Conservation (phyloP, 2,113 vertebrate genomes). For the Glareola pratincola region DNA sequence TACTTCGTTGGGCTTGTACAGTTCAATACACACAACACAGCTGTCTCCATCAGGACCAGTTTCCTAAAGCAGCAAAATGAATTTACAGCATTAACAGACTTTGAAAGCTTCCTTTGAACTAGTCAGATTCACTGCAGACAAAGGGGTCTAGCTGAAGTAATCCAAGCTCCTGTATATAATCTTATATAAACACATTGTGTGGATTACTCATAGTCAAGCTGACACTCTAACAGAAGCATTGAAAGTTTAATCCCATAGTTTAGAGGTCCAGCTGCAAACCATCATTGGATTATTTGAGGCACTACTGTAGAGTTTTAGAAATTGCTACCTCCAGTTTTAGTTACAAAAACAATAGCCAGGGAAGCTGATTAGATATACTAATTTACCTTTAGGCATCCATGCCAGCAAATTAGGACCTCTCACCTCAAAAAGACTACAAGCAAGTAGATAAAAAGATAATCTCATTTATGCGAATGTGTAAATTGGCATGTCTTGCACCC, state of each 20-base stretch:
- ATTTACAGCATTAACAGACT: not conserved
- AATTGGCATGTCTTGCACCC: not conserved
- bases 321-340: not conserved
- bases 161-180: not conserved
- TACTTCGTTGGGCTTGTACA: slow-evolving; percentile 85
- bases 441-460: not conserved
- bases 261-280: not conserved
- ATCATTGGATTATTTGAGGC: not conserved
- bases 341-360: not conserved
- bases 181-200: not conserved
- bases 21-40: slow-evolving; percentile 92
- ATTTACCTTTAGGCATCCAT: not conserved
- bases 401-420: not conserved
- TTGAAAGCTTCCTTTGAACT: not conserved
- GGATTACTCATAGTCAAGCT: not conserved
- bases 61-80: slow-evolving; percentile 69
- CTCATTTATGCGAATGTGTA: not conserved
- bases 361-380: not conserved
- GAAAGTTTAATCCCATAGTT: not conserved
- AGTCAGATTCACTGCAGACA: not conserved
- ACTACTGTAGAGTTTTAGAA: not conserved
- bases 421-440: not conserved
- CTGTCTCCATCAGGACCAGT: slow-evolving; percentile 78
- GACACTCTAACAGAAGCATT: not conserved
- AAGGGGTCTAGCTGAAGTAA: not conserved